Conservation (phyloP, 2,113 vertebrate genomes). For the Microtus oregoni region DNA sequence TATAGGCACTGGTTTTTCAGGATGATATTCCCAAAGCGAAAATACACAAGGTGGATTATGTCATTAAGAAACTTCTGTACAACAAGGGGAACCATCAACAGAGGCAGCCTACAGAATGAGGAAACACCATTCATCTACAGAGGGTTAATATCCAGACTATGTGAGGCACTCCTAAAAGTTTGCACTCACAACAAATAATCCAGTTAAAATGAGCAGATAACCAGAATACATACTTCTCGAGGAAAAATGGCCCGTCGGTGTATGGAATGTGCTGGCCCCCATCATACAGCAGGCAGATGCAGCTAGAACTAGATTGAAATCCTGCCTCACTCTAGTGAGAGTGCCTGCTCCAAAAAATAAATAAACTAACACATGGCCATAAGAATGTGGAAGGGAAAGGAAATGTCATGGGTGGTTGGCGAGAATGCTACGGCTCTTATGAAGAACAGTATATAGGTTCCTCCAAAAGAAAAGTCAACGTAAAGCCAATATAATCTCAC, state of each 20-base stretch:
- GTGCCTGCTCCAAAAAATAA: background rate
- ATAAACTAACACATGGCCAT: background rate
- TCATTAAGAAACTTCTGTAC: background rate
- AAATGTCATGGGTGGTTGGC: background rate
- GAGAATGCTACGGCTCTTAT: background rate
- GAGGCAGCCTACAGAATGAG: no score
- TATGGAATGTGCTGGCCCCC: background rate
- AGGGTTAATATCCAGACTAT: background rate
- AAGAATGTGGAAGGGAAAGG: background rate
- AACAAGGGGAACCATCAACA: background rate
- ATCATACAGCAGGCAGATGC: background rate
- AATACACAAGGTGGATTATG: background rate
- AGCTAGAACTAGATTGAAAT: background rate
- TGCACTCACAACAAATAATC: background rate
- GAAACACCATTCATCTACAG: background rate
- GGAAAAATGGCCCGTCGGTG: no score
- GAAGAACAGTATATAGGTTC: no score
- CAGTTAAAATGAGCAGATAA: background rate
- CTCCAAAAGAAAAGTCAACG: background rate
- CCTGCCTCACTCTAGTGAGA: background rate
- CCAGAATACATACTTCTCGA: background rate
- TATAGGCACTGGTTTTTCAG: background rate
- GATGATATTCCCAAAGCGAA: background rate
- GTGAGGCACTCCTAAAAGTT: background rate
- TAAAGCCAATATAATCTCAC: background rate